Conservation (phyloP, 1,140 invertebrate genomes). For the Archivesica marissinica region DNA sequence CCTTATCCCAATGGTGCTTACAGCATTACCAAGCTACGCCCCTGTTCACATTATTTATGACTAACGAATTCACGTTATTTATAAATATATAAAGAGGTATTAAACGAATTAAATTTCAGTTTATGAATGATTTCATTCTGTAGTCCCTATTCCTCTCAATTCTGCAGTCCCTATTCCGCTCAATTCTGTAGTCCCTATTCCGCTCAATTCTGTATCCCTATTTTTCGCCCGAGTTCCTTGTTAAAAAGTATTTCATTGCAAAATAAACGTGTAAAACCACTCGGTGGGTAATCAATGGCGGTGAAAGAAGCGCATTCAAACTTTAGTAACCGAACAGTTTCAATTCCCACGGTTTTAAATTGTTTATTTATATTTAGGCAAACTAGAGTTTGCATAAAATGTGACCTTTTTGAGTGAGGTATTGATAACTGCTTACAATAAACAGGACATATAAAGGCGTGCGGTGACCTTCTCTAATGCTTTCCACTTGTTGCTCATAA, state of each 20-base stretch:
- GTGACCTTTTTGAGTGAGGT: conserved; percentile 24
- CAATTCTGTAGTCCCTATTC: too few relatives aligned
- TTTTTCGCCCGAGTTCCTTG: too few relatives aligned
- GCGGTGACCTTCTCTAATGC: neutral
- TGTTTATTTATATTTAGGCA: conserved; percentile 52
- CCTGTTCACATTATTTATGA: too few relatives aligned
- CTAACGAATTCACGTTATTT: too few relatives aligned
- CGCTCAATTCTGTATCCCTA: too few relatives aligned
- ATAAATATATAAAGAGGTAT: too few relatives aligned
- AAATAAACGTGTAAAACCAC: conserved; percentile 45
- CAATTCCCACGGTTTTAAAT: conserved; percentile 42
- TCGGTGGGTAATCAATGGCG: conserved; percentile 15
- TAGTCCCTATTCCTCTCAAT: conserved; percentile 3
- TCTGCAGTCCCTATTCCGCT: too few relatives aligned
- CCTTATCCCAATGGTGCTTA: too few relatives aligned
- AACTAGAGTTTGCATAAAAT: conserved; percentile 29
- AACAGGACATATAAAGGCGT: neutral
- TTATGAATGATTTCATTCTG: neutral
- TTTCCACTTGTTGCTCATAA: conserved; percentile 2
- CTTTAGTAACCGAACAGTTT: neutral
- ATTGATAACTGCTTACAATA: neutral
- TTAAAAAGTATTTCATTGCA: conserved; percentile 18
- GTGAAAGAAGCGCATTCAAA: neutral
- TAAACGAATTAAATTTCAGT: too few relatives aligned
- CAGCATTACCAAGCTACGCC: too few relatives aligned